Evolutionary conservation across 2,888 invertebrate species (phyloP).

Genomic region (Pocota personata): DNA sequence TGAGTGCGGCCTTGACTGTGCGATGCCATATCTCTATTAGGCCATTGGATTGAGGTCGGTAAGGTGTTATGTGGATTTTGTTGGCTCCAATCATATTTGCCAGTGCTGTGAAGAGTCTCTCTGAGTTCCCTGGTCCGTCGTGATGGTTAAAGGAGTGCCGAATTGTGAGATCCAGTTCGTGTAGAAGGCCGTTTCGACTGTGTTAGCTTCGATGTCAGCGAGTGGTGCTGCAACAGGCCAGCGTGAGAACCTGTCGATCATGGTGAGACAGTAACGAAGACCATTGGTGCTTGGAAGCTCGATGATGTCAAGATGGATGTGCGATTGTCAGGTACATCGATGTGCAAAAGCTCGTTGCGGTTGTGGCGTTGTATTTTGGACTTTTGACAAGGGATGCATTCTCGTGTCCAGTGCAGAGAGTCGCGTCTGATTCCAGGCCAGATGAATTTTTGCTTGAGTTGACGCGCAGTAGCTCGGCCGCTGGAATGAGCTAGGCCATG

Average conservation of each 20-base stretch:
- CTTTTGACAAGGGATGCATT: neutral
- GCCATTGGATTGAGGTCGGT: neutral
- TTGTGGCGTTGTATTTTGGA: neutral
- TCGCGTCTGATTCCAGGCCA: neutral
- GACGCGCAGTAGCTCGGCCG: neutral
- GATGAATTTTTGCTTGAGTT: neutral
- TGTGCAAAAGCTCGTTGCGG: neutral
- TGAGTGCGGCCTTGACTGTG: neutral
- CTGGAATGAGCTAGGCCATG: neutral
- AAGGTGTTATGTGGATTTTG: neutral
- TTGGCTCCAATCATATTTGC: neutral
- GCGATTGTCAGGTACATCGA: neutral
- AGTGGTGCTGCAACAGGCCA: conserved; percentile 43
- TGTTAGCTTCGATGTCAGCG: conserved; percentile 47
- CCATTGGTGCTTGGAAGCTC: neutral
- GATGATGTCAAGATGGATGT: too few relatives aligned
- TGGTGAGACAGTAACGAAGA: neutral
- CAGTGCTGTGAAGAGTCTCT: conserved; percentile 46
- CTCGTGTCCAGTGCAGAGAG: neutral
- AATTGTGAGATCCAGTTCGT: conserved; percentile 36
- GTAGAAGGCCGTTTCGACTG: conserved; percentile 28
- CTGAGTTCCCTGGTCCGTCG: neutral
- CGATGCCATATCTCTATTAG: neutral
- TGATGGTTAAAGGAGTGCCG: neutral
- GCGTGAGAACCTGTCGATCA: conserved; percentile 1